These are phyloP conservation scores for Platycnemis pennipes DNA, from an alignment of 2,888 invertebrate genomes.

Conservation along the genomic window DNA sequence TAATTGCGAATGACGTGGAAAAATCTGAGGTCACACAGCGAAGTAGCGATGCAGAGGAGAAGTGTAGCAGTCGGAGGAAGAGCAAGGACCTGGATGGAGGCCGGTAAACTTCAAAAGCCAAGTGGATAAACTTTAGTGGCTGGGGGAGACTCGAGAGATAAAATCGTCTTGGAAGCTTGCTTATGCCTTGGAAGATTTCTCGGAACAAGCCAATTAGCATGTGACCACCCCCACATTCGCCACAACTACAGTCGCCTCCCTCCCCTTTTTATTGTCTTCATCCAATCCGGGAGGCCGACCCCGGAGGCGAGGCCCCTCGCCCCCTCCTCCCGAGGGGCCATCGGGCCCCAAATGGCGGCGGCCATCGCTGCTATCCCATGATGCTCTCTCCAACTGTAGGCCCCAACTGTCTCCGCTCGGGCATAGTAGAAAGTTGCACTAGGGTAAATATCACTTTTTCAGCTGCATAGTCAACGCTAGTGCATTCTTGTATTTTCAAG, in stretches of 20 bases:
- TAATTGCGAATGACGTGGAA: too few species aligned
- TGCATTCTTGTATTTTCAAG: too few species aligned
- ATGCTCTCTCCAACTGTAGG: background rate
- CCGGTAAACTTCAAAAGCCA: slow-evolving; percentile 3
- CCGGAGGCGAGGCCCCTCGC: background rate
- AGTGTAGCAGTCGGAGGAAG: background rate
- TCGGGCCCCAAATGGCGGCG: background rate
- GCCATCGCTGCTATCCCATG: background rate
- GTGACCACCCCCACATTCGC: slow-evolving; percentile 44
- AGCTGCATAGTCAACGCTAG: too few species aligned
- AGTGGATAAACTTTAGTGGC: background rate
- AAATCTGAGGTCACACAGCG: too few species aligned
- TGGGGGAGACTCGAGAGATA: background rate
- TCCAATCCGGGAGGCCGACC: slow-evolving; percentile 65
- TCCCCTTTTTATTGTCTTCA: slow-evolving; percentile 51
- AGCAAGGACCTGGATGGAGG: background rate
- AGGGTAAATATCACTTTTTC: too few species aligned
- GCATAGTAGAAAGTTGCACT: background rate
- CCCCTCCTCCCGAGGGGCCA: background rate
- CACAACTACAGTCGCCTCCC: slow-evolving; percentile 23
- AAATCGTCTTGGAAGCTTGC: slow-evolving; percentile 26
- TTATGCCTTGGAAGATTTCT: slow-evolving; percentile 33
- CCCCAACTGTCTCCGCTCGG: background rate
- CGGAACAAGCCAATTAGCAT: slow-evolving; percentile 53
- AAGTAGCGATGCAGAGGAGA: too few species aligned